Conservation (phyloP, 2,797 vertebrate genomes). For the Crocidura indochinensis region DNA sequence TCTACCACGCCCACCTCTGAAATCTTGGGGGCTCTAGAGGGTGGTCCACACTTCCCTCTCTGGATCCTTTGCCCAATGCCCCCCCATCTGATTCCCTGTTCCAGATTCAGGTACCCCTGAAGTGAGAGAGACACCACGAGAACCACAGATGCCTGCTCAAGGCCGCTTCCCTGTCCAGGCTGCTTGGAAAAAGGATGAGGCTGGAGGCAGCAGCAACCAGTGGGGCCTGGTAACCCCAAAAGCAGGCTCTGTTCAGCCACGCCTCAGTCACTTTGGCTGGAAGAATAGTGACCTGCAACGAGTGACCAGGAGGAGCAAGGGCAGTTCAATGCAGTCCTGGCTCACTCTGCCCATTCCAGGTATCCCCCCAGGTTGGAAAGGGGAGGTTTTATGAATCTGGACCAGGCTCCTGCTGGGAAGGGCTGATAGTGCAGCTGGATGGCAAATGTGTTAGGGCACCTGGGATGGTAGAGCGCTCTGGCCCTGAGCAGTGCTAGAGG, state of each 20-base stretch:
- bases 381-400: too few relatives aligned
- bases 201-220: constrained; percentile 81
- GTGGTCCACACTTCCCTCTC: background rate
- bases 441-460: too few relatives aligned
- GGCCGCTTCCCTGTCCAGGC: constrained; percentile 92
- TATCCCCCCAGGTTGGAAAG: constrained; percentile 85
- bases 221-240: constrained; percentile 88
- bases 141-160: constrained; percentile 92
- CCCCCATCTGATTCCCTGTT: background rate
- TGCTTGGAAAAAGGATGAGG: constrained; percentile 92
- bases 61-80: rapidly evolving
- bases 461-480: too few relatives aligned
- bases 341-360: constrained; percentile 92
- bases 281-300: constrained; percentile 93
- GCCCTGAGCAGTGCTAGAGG: too few relatives aligned
- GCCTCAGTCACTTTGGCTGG: constrained; percentile 90
- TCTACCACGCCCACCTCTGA: too few relatives aligned
- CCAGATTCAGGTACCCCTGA: constrained; percentile 91
- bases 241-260: constrained; percentile 90
- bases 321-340: constrained; percentile 90
- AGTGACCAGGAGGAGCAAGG: constrained; percentile 93
- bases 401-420: too few relatives aligned
- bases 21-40: background rate
- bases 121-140: constrained; percentile 89
- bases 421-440: too few relatives aligned